Conservation (phyloP, 2,888 invertebrate genomes). For the Chouioia cunea region DNA sequence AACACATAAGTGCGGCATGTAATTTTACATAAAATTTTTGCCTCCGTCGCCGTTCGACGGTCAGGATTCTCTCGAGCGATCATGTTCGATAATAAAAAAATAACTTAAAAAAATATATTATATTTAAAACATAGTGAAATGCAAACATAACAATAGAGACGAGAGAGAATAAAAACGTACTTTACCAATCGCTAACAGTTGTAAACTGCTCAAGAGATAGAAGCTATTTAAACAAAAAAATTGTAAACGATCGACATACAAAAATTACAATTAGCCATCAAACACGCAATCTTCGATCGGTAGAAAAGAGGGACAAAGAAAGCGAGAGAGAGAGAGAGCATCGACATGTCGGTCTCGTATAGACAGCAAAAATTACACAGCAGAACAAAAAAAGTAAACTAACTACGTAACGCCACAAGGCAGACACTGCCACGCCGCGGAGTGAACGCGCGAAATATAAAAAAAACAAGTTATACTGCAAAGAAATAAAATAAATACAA, state of each 20-base stretch:
- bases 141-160: constrained; percentile 34
- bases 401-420: constrained; percentile 60
- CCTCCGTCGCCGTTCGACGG: constrained; percentile 41
- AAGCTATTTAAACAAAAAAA: background rate
- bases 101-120: constrained; percentile 27
- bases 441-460: constrained; percentile 57
- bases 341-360: no score
- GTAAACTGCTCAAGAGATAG: constrained; percentile 27
- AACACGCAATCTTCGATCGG: constrained; percentile 28
- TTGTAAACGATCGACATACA: constrained; percentile 28
- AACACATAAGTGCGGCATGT: constrained; percentile 51
- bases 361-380: constrained; percentile 23
- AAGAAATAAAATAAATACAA: constrained; percentile 14
- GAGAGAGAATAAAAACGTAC: constrained; percentile 19
- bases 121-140: constrained; percentile 29
- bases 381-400: constrained; percentile 31
- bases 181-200: constrained; percentile 26
- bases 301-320: constrained; percentile 9
- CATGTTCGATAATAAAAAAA: constrained; percentile 47
- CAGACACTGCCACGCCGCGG: constrained; percentile 66
- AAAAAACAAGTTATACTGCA: constrained; percentile 23
- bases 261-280: constrained; percentile 31
- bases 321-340: no score
- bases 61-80: constrained; percentile 43
- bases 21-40: constrained; percentile 50